Base-by-base conservation (phyloP, 2,113 vertebrate species). In the Aepyceros melampus region DNA sequence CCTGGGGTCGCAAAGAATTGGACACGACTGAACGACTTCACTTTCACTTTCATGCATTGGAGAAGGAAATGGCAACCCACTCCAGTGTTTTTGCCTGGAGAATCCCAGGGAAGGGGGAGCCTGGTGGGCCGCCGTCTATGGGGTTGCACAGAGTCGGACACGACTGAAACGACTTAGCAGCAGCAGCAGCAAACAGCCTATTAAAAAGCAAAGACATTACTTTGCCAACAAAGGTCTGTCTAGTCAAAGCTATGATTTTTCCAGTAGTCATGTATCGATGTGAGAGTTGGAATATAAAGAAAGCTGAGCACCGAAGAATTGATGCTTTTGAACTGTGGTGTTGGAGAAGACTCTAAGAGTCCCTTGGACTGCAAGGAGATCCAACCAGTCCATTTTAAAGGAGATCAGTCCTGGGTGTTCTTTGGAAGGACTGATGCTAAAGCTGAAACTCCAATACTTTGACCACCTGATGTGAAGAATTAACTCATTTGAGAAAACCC, bases 131-230 rank as follows among this genome's bases (percentile, higher is more conserved):
- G 58, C 29, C 1, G 0, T 60, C 58, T 60, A 14, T 60, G 12
- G 58, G 12, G 58, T 29, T 1, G 0, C 58, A 60, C 27, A 60
- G 58, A 60, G 29, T 31, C 0, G 0, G 58, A 60, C 29, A 31
- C 6, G 6, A 31, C 29, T 60, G 12, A 60, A 5, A 5, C 0
- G 1, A 60, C 29, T 60, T 60, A 60, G 29, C 27, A 60, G 58
- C 58, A 60, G 27, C 12, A 60, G 27, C 58, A 60, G 58, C 58
- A 60, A 60, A 60, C 12, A 71, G 19, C 19, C 36, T 71, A 71
- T 71, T 71, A 71, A 6, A 71, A 71, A 71, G 19, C n/a, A 71
- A n/a, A 71, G n/a, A 71, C 19, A 71, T 71, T 36, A 19, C 64
- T 23, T 71, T 36, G n/a, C 19, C 64, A 71, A 23, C 9, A 71